phyloP scores from a whole-genome alignment of 2,797 vertebrate genomes.

The Phaenicophaeus curvirostris region DNA sequence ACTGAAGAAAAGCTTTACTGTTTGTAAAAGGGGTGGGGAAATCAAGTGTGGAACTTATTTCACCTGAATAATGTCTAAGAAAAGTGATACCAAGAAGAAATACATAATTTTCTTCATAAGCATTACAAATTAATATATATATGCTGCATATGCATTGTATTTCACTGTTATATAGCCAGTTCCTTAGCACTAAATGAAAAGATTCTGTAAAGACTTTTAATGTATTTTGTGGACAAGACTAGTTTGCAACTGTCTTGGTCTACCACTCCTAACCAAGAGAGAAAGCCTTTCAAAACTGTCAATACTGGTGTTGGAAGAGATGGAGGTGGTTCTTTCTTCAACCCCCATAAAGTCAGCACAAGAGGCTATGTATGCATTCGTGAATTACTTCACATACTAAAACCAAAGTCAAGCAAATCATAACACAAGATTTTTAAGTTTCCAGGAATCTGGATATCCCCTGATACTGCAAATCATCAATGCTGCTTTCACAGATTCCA shows the following conservation, averaged over 20 bases:
- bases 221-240: not conserved
- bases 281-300: not conserved
- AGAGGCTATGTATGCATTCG: not conserved
- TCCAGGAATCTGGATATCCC: not conserved
- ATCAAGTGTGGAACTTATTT: not conserved
- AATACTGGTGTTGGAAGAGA: not conserved
- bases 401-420: not conserved
- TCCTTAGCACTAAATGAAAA: not conserved
- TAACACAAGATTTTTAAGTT: not conserved
- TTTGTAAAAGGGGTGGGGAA: not conserved
- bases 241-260: not conserved
- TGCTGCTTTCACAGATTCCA: not conserved
- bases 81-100: not conserved
- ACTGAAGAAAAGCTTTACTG: conserved; percentile 4
- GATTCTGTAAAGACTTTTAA: not conserved
- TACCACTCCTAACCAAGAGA: not conserved
- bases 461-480: not conserved
- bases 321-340: not conserved
- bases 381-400: not conserved
- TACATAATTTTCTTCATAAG: not conserved
- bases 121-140: not conserved
- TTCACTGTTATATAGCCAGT: not conserved
- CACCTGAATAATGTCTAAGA: not conserved
- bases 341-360: not conserved
- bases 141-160: not conserved